A percentile compares a stretch with the other conserved stretches of the same genome.
Conservation (phyloP, 1,140 invertebrate genomes). For the Globodera rostochiensis region DNA sequence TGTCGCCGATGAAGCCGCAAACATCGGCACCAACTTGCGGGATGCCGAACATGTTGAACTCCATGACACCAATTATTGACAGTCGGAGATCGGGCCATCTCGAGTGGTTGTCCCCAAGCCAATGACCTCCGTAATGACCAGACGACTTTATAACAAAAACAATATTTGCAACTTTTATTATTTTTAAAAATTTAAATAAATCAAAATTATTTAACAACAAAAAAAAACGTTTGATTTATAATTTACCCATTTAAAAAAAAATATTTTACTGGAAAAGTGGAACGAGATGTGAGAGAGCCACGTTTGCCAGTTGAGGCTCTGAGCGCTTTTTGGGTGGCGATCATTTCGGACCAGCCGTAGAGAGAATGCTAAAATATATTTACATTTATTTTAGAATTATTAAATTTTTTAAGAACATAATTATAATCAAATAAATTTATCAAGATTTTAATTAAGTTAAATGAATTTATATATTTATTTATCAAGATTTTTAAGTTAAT, state of each 20-base stretch:
- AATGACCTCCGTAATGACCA: constrained; percentile 83
- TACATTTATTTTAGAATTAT: neutral
- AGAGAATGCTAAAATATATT: constrained; percentile 73
- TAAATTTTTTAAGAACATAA: no score
- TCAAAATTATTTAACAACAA: no score
- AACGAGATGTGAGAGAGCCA: constrained; percentile 51
- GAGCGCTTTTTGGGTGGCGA: constrained; percentile 72
- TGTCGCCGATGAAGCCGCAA: constrained; percentile 66
- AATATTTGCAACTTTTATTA: no score
- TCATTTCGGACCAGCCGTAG: constrained; percentile 78
- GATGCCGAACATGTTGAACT: constrained; percentile 80
- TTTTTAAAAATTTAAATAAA: no score
- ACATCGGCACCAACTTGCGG: constrained; percentile 65
- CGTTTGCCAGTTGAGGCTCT: constrained; percentile 64
- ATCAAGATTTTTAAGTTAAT: no score
- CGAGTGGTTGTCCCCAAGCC: constrained; percentile 79
- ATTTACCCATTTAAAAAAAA: no score
- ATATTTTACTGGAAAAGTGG: constrained; percentile 74
- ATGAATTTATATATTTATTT: no score
- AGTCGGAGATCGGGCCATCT: constrained; percentile 68
- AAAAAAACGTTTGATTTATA: no score
- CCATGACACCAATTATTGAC: constrained; percentile 67
- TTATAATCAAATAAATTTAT: no score
- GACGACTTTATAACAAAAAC: constrained; percentile 70
- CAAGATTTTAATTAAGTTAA: no score